phyloP scores from a whole-genome alignment of 2,113 vertebrate genomes.

The Sphyrna mokarran region DNA sequence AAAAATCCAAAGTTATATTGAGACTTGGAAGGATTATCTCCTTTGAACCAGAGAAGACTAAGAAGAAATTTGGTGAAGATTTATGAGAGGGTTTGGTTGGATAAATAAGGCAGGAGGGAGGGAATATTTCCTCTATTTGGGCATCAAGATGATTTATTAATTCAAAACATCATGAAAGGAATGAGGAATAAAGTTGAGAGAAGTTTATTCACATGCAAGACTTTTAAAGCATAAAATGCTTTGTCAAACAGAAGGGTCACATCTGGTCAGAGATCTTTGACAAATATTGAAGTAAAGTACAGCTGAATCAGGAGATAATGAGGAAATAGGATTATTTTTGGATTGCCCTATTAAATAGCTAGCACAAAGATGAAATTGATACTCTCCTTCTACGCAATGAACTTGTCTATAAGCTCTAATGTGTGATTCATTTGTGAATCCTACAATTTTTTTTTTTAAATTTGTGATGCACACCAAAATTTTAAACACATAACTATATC shows the following conservation, averaged over 20 bases:
- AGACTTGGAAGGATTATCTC: neutral
- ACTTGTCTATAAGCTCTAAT: neutral
- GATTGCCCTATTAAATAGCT: neutral
- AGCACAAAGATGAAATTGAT: neutral
- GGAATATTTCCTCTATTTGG: neutral
- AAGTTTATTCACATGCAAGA: neutral
- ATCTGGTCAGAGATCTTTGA: neutral
- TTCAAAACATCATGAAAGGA: neutral
- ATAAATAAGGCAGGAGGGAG: neutral
- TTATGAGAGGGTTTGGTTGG: neutral
- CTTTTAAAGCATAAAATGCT: neutral
- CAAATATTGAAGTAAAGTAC: neutral
- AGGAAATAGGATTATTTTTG: neutral
- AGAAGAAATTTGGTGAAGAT: neutral
- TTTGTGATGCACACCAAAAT: neutral
- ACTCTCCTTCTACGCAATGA: neutral
- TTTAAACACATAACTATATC: neutral
- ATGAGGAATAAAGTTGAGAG: neutral
- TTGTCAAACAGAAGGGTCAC: neutral
- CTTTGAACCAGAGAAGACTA: neutral
- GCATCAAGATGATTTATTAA: neutral
- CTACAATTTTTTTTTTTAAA: neutral
- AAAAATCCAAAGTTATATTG: neutral
- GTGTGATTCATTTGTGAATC: neutral
- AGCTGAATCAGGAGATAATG: neutral